Conservation (phyloP, 2,888 invertebrate species). For the Entomobrya proxima region DNA sequence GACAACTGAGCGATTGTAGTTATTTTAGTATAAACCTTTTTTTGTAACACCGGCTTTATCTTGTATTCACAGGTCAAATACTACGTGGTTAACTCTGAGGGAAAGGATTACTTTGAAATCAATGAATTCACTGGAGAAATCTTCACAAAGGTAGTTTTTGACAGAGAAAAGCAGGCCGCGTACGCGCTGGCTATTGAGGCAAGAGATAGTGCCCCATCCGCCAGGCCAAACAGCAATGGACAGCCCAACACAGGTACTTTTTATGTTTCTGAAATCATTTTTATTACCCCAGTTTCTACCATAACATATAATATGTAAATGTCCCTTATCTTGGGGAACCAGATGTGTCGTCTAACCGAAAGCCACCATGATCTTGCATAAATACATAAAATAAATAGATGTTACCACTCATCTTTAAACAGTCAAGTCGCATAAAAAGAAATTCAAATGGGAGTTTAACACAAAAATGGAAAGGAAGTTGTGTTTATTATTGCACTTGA, state of each 20-base stretch:
- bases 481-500: too few relatives aligned
- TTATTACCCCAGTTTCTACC: background rate
- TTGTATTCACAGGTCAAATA: slow-evolving; percentile 86
- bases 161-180: slow-evolving; percentile 97
- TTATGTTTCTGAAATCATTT: slow-evolving; percentile 8
- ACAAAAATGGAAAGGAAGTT: too few relatives aligned
- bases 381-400: background rate
- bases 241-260: slow-evolving; percentile 95
- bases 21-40: too few relatives aligned
- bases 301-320: background rate
- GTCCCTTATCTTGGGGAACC: slow-evolving; percentile 30
- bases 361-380: background rate
- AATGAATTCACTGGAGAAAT: slow-evolving; percentile 96
- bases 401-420: background rate
- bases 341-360: background rate
- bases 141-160: slow-evolving; percentile 96
- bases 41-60: background rate
- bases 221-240: slow-evolving; percentile 93
- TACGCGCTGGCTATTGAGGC: slow-evolving; percentile 98
- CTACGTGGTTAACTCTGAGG: slow-evolving; percentile 94
- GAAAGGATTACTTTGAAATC: slow-evolving; percentile 97
- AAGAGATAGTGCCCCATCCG: slow-evolving; percentile 96
- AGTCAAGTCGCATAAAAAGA: background rate
- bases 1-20: too few relatives aligned
- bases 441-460: background rate